Evolutionary conservation across 2,888 invertebrate genomes (phyloP).

Genomic region (Ennomos erosarius): DNA sequence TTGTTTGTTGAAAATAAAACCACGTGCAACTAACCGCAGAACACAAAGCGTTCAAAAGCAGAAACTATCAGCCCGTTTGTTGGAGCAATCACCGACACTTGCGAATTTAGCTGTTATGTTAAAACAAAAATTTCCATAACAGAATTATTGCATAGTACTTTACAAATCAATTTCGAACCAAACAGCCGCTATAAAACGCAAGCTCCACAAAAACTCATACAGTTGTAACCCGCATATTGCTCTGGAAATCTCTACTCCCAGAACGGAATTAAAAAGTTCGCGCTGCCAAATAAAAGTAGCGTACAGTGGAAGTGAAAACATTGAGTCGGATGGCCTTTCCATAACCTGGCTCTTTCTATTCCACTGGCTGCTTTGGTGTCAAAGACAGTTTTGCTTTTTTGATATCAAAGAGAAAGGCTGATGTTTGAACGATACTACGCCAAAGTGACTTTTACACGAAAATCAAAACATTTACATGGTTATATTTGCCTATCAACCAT

Average conservation of each 20-base stretch:
- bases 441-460: too few species aligned
- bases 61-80: neutral
- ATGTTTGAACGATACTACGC: too few species aligned
- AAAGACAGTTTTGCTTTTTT: too few species aligned
- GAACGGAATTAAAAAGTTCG: conserved; percentile 65
- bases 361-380: too few species aligned
- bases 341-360: neutral
- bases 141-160: conserved; percentile 16
- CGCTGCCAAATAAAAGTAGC: conserved; percentile 47
- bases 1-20: too few species aligned
- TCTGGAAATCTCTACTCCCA: conserved; percentile 39
- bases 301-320: conserved; percentile 20
- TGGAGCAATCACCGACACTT: too few species aligned
- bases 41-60: too few species aligned
- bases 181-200: conserved; percentile 31
- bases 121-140: conserved; percentile 12
- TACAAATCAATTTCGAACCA: conserved; percentile 31
- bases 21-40: too few species aligned
- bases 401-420: too few species aligned
- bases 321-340: neutral
- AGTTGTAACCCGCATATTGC: conserved; percentile 52
- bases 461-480: too few species aligned
- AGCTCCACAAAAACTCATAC: conserved; percentile 36
- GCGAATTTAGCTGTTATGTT: neutral
- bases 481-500: too few species aligned